A percentile compares a stretch with the other conserved stretches of the same genome.
Conservation (phyloP, 2,888 invertebrate species). For the Drosophila aldrichi region DNA sequence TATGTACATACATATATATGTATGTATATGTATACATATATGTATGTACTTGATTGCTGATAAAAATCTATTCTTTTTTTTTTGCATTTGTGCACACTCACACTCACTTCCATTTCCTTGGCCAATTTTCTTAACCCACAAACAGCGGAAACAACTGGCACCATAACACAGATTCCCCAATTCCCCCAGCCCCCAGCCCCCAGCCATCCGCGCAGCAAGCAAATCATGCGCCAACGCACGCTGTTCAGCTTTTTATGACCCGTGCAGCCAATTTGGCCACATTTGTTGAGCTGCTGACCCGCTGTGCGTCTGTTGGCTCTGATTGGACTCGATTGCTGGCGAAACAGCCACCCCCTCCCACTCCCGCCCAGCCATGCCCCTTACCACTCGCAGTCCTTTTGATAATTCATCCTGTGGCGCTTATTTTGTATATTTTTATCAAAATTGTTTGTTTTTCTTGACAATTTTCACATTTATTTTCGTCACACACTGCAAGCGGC, state of each 20-base stretch:
- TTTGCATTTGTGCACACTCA: neutral
- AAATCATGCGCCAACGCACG: conserved; percentile 5
- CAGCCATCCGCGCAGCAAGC: neutral
- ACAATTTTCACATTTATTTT: conserved; percentile 49
- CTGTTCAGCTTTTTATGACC: conserved; percentile 44
- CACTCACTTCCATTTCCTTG: neutral
- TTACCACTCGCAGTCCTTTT: neutral
- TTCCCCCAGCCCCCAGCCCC: neutral
- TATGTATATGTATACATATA: neutral
- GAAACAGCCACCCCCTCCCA: neutral
- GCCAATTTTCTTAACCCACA: conserved; percentile 6
- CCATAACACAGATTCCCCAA: neutral
- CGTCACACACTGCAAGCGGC: conserved; percentile 37
- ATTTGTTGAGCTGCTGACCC: conserved; percentile 34
- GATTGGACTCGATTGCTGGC: conserved; percentile 30
- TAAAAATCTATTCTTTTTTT: conserved; percentile 1
- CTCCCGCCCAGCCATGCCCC: neutral
- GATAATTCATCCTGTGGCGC: conserved; percentile 33
- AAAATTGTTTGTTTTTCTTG: conserved; percentile 49
- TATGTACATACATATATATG: no score
- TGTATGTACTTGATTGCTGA: neutral
- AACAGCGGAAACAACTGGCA: conserved; percentile 9
- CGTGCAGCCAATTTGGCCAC: conserved; percentile 57
- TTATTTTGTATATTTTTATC: conserved; percentile 60
- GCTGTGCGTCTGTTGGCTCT: conserved; percentile 41